Evolutionary conservation across 2,113 vertebrate genomes (phyloP).

Genomic region (Nibea coibor): DNA sequence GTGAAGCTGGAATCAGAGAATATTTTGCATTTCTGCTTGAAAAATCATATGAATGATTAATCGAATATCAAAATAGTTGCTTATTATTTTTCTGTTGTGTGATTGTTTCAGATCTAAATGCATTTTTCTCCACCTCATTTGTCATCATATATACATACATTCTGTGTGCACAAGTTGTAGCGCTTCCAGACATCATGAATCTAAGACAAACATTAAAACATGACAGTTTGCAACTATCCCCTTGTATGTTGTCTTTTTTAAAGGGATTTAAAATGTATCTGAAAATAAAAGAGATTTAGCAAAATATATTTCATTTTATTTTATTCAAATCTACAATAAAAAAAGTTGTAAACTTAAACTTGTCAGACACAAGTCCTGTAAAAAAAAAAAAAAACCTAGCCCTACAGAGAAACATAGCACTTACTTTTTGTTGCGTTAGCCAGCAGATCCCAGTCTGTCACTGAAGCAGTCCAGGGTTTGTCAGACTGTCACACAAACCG

Average conservation of each 20-base stretch:
- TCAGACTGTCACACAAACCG: conserved; percentile 66
- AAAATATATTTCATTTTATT: not conserved
- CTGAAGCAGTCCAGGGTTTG: conserved; percentile 68
- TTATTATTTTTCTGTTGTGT: not conserved
- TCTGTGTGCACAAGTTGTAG: not conserved
- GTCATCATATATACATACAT: not conserved
- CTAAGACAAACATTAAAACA: not conserved
- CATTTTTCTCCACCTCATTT: not conserved
- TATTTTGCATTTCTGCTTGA: not conserved
- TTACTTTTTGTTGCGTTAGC: conserved; percentile 66
- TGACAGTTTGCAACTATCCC: not conserved
- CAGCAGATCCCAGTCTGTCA: conserved; percentile 63
- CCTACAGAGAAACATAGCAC: conserved; percentile 32
- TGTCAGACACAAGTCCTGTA: not conserved
- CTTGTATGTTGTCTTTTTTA: not conserved
- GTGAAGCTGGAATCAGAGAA: not conserved
- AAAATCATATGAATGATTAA: not conserved
- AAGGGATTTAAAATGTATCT: not conserved
- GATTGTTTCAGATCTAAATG: not conserved
- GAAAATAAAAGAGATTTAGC: not conserved
- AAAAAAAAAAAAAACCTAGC: not conserved
- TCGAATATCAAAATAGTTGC: not conserved
- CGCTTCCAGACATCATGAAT: not conserved
- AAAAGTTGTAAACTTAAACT: not conserved
- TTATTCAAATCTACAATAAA: not conserved